Percentiles rank a stretch among this genome's conserved stretches.
Evolutionary conservation across 1,140 invertebrate species (phyloP).

Genomic region (Olivierus martensii): DNA sequence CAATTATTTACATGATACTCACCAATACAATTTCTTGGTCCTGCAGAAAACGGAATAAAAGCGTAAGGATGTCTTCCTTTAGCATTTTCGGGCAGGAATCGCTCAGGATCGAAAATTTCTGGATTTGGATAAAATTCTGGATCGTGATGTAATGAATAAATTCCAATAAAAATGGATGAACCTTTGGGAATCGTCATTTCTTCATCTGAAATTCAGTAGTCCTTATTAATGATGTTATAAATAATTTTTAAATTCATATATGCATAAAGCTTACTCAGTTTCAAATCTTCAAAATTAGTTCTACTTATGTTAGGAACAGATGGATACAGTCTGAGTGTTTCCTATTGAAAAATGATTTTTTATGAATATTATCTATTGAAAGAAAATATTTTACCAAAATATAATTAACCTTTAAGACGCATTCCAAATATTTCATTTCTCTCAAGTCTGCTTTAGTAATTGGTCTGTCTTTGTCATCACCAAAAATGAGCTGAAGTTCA

Average conservation of each 20-base stretch:
- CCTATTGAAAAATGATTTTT: no score
- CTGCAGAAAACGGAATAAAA: conserved; percentile 29
- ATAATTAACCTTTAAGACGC: no score
- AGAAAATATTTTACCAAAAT: no score
- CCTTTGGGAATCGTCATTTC: conserved; percentile 33
- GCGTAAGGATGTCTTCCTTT: conserved; percentile 32
- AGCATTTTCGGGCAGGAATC: conserved; percentile 18
- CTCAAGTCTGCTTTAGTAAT: no score
- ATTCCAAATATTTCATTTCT: no score
- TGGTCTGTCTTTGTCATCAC: no score
- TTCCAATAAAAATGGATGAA: conserved; percentile 26
- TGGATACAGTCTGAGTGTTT: no score
- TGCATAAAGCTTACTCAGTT: background rate
- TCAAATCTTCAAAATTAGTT: no score
- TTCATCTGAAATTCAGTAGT: background rate
- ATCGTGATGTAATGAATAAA: conserved; percentile 9
- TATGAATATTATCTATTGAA: no score
- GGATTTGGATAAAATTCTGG: conserved; percentile 3
- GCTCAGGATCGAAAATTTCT: conserved; percentile 4
- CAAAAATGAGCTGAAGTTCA: conserved; percentile 28
- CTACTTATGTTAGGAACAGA: no score
- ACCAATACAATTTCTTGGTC: conserved; percentile 32
- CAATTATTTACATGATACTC: no score
- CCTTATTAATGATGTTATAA: conserved; percentile 21
- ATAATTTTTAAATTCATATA: background rate